Evolutionary conservation across 1,140 invertebrate species (phyloP), one percentile per base, ranked within the genome.

Genomic region (Drosophila hydei): DNA sequence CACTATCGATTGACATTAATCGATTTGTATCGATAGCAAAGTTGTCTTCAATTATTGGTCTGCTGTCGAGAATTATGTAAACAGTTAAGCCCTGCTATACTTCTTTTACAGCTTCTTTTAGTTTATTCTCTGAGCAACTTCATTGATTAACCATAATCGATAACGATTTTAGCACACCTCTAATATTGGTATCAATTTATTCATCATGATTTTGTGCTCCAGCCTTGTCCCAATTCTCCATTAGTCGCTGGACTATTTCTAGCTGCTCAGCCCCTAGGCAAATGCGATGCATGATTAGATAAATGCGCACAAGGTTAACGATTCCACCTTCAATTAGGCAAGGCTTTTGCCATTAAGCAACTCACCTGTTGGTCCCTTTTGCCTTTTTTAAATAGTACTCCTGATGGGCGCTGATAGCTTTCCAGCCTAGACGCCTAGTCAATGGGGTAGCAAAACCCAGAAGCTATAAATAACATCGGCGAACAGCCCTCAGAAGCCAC

Each of bases 251-350:
- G 16, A 25, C 51, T 70, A 70, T 71, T 71, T 71, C 25, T 16
- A 52, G 60, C 45, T 14, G 18, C 43, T 23, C 30, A 48, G n/a
- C 30, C 21, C 42, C 27, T 27, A 23, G 23, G 21, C 33, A 45
- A 42, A 61, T 25, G 51, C 43, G 42, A 63, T 50, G 67, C 67
- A 64, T 70, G 60, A 23, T 70, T 71, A 51, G 68, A 19, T 71
- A 62, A 71, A 40, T 71, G 68, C 61, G 40, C 68, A 71, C 68
- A 71, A 71, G 68, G 68, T 71, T 65, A 65, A 51, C 43, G 52
- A 55, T 63, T 64, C 11, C 61, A 42, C 60, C 59, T 55, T 63
- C 30, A 62, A 63, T 55, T 47, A 64, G 19, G 43, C 54, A 25
- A 30, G 55, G 33, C 55, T 59, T n/a, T 21, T 18, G 16, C 33